Evolutionary conservation across 2,888 invertebrate genomes (phyloP), one percentile per base, ranked within the genome.

Genomic region (Alitta virens): DNA sequence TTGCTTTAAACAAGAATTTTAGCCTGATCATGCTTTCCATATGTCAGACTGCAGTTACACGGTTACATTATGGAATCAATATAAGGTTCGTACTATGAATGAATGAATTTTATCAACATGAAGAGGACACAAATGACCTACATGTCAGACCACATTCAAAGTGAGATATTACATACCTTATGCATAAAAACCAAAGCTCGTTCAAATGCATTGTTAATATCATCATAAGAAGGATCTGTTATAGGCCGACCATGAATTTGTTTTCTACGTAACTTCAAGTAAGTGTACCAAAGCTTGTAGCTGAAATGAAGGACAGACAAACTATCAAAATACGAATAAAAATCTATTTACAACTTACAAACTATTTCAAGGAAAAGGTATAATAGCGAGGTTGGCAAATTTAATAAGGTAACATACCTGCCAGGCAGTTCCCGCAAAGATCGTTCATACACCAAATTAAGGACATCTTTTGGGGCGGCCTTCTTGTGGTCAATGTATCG

Each of bases 101-200:
- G n/a, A n/a, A n/a, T n/a, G n/a, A n/a, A n/a, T n/a, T n/a, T n/a
- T n/a, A n/a, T n/a, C n/a, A n/a, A n/a, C n/a, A n/a, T n/a, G n/a
- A n/a, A n/a, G n/a, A n/a, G n/a, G n/a, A n/a, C n/a, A n/a, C n/a
- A n/a, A n/a, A n/a, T n/a, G n/a, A n/a, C n/a, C n/a, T n/a, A n/a
- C n/a, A n/a, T n/a, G n/a, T n/a, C n/a, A n/a, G n/a, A n/a, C n/a
- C n/a, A n/a, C n/a, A n/a, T n/a, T n/a, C n/a, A n/a, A n/a, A n/a
- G n/a, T n/a, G n/a, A n/a, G n/a, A n/a, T n/a, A n/a, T n/a, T n/a
- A 61, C 60, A 57, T 72, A 86, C 86, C 83, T 99, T 99, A 80
- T 99, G 96, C 95, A 99, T 97, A 75, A 97, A 98, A 0, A 98
- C 97, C 18, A 99, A 84, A 2, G 96, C 90, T 66, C 99, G 86